Conservation (phyloP, 2,113 vertebrate species). For the Pavo muticus region DNA sequence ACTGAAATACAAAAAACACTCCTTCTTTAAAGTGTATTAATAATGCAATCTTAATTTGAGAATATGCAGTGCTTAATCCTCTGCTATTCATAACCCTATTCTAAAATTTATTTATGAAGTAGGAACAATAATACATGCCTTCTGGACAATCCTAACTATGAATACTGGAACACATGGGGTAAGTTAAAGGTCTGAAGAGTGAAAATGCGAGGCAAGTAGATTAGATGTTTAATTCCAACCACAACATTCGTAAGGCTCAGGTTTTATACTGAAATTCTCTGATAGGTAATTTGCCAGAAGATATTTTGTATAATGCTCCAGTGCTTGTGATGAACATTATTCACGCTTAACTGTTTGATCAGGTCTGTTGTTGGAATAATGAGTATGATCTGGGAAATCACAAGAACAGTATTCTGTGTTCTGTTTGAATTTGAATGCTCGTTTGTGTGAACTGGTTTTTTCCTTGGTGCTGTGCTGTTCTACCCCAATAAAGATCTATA, state of each 20-base stretch:
- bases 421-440: not conserved
- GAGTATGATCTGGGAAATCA: not conserved
- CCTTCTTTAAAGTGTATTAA: not conserved
- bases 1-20: not conserved
- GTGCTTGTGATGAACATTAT: not conserved
- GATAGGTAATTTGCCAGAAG: not conserved
- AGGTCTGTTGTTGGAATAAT: not conserved
- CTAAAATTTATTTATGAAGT: not conserved
- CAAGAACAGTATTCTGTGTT: not conserved
- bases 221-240: not conserved
- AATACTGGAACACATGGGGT: not conserved
- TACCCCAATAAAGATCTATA: not conserved
- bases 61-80: not conserved
- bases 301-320: not conserved
- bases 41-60: not conserved
- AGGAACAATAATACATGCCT: not conserved
- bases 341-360: not conserved
- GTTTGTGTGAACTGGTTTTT: not conserved
- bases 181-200: not conserved
- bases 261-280: not conserved
- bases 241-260: not conserved
- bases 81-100: not conserved
- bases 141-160: not conserved
- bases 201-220: not conserved
- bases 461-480: not conserved